Base-by-base conservation (phyloP, 2,797 vertebrate species). In the Melanotaenia maccullochi region DNA sequence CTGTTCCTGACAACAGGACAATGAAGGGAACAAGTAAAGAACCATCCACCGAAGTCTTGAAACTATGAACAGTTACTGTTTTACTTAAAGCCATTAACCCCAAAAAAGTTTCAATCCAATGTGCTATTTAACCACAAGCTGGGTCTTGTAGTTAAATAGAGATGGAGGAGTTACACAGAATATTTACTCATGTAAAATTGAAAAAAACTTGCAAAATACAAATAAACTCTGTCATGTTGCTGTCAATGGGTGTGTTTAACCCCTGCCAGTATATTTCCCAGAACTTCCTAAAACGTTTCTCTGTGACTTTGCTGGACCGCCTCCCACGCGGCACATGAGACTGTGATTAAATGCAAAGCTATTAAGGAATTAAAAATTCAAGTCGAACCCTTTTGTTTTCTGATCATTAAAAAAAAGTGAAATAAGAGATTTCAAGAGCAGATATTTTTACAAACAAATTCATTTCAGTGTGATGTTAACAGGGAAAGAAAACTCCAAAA, bases 391-490 rank as follows among this genome's bases (percentile, higher is more conserved):
- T 61, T 70, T 68, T 28, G 40, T 16, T 42, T 58, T 7, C 30
- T 49, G 40, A 18, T 11, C 28, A 25, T 25, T 40, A 40, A 13
- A 14, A 30, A 30, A 25, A 3, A 9, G 20, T 47, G 42, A 18
- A 44, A 44, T 18, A 20, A 6, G 42, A 20, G 18, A 44, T 42
- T 4, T 13, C 13, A 4, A 40, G 28, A 58, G 38, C 40, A 47
- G 28, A 20, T 32, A 20, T 32, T 20, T 33, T 32, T 54, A 2
- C 24, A 24, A 25, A 54, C 25, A 54, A 42, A 24, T 16, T 24
- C 13, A 38, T 75, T 70, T 83, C 24, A 73, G 44, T n/a, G 82
- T 81, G 70, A 78, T 73, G 76, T 70, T 2, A 73, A 67, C n/a
- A 7, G 12, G 22, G 22, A 25, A 51, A 51, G 49, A 60, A 25